A percentile compares a stretch with the other conserved stretches of the same genome.
Conservation (phyloP, 2,888 invertebrate genomes). For the Neocrepidodera transversa region DNA sequence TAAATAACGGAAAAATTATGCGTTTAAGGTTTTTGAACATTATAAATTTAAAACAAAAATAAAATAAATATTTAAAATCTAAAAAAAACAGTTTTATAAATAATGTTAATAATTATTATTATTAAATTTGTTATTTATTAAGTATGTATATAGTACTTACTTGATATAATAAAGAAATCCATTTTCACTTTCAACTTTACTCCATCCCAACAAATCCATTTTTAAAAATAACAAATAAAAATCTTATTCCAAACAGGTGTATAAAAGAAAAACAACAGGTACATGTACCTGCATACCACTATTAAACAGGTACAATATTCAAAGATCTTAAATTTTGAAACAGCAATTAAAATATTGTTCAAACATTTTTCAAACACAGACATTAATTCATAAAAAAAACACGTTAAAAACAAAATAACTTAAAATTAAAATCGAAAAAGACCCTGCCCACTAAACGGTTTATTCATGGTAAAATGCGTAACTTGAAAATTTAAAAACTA, state of each 20-base stretch:
- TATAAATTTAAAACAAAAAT: too few species aligned
- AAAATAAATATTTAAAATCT: too few species aligned
- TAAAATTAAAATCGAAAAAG: not conserved
- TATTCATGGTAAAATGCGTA: not conserved
- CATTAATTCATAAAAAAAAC: not conserved
- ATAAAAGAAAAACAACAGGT: constrained; percentile 1
- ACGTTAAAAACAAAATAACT: not conserved
- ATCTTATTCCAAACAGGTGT: constrained; percentile 9
- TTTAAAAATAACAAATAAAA: constrained; percentile 7
- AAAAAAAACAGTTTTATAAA: not conserved
- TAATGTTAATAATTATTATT: constrained; percentile 1
- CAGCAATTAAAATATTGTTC: not conserved
- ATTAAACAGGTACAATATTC: not conserved
- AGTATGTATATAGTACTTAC: constrained; percentile 58
- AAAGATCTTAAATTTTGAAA: not conserved
- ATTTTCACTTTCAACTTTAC: constrained; percentile 67
- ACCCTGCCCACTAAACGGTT: not conserved
- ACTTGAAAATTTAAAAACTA: not conserved
- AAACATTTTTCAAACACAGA: not conserved
- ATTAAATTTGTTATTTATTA: too few species aligned
- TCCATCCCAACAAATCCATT: constrained; percentile 56
- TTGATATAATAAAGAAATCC: constrained; percentile 68
- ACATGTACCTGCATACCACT: not conserved
- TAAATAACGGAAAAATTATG: not conserved
- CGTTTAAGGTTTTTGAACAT: not conserved